phyloP scores from a whole-genome alignment of 2,888 invertebrate genomes.

The Thymelicus sylvestris region DNA sequence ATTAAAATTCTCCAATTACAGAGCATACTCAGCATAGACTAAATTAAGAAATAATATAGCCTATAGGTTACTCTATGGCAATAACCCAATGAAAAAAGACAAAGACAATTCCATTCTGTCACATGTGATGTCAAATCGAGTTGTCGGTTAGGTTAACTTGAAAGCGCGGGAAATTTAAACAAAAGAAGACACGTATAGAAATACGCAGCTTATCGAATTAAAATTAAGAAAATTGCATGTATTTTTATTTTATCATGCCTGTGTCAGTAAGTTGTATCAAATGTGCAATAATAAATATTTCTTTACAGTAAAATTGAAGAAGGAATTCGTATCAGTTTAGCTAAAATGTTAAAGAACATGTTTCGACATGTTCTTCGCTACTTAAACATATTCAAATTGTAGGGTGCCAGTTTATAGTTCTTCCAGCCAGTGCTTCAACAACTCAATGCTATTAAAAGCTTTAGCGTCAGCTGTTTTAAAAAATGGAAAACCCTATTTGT shows the following conservation, averaged over 20 bases:
- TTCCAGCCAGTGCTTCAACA: background rate
- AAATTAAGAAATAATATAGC: too few species aligned
- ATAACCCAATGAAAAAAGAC: too few species aligned
- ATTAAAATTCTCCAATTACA: too few species aligned
- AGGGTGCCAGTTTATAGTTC: background rate
- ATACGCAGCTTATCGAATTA: background rate
- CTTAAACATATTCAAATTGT: slow-evolving; percentile 46
- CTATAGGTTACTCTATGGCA: too few species aligned
- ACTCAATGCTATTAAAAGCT: too few species aligned
- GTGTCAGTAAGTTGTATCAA: background rate
- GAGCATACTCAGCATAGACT: too few species aligned
- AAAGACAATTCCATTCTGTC: too few species aligned
- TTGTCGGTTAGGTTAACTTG: background rate
- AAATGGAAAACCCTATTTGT: slow-evolving; percentile 61
- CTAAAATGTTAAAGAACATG: slow-evolving; percentile 46
- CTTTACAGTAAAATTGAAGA: background rate
- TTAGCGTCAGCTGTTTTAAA: background rate
- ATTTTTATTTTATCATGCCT: background rate
- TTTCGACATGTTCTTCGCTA: slow-evolving; percentile 65
- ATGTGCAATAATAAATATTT: background rate
- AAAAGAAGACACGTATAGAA: background rate
- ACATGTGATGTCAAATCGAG: too few species aligned
- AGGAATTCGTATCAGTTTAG: too few species aligned
- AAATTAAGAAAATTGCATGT: background rate
- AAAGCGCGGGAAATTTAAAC: slow-evolving; percentile 23